Base-by-base conservation (phyloP, 2,888 invertebrate genomes). In the Leucoptera coffeella region DNA sequence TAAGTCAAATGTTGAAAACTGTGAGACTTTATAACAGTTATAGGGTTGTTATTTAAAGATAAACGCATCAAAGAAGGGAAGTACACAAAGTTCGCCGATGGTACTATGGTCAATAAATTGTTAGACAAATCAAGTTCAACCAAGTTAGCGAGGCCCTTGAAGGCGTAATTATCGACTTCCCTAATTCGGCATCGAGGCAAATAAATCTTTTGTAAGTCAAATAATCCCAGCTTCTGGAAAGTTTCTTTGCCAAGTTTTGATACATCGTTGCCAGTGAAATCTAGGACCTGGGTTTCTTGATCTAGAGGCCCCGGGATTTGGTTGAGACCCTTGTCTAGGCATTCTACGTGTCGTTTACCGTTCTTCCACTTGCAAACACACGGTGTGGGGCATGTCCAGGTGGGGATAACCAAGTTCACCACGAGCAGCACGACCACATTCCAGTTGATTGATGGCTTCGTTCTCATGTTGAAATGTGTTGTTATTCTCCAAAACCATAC, bases 341-440 rank as follows among this genome's bases (percentile, higher is more conserved):
- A 93, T 54, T 92, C 90, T 26, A 89, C 90, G 37, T 87, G 86
- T 49, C 90, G 84, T 48, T 93, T 93, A 25, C 92, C 92, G 47
- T 85, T 84, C 56, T 90, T 91, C 92, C 92, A 92, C 53, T 89
- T 90, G 73, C 93, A 93, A 30, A 79, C 73, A 56, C 92, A 93
- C 36, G 80, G 77, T 17, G 76, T 64, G 14, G 90, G 90, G 50
- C 90, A 91, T 26, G 77, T 74, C 35, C 61, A 49, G 21, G 57
- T 61, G 2, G 61, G 62, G 13, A 67, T 52, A 17, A 67, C 47
- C 28, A 67, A 40, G 38, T n/a, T n/a, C n/a, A n/a, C n/a, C n/a
- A n/a, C n/a, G n/a, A n/a, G n/a, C n/a, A n/a, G n/a, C n/a, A n/a
- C n/a, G n/a, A n/a, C n/a, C n/a, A n/a, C n/a, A n/a, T n/a, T n/a